Conservation (phyloP, 2,888 invertebrate genomes). For the Chymomyza caudatula region DNA sequence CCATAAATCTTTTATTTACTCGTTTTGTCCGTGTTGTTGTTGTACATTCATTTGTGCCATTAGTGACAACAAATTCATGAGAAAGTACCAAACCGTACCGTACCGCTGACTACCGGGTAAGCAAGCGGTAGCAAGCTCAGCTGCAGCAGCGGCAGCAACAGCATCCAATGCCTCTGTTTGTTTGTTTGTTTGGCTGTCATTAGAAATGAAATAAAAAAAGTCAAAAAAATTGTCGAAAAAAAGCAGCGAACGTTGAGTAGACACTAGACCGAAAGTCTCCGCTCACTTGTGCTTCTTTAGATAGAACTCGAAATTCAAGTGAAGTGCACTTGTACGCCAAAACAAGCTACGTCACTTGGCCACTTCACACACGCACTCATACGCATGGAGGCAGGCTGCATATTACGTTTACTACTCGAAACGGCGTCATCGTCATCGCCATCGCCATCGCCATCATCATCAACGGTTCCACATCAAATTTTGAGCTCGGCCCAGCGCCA, state of each 20-base stretch:
- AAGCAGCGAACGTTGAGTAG: constrained; percentile 30
- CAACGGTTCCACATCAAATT: constrained; percentile 30
- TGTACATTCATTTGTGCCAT: constrained; percentile 55
- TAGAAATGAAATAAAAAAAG: constrained; percentile 41
- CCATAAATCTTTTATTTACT: constrained; percentile 61
- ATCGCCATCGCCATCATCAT: constrained; percentile 14
- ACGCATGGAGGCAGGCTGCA: not conserved
- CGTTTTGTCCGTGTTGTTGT: constrained; percentile 30
- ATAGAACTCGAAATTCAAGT: constrained; percentile 70
- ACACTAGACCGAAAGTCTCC: constrained; percentile 70
- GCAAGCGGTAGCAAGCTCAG: constrained; percentile 19
- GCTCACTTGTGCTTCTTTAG: constrained; percentile 70
- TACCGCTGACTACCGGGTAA: no score
- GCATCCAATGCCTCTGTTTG: constrained; percentile 56
- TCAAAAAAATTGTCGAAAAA: not conserved
- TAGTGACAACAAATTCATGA: constrained; percentile 63
- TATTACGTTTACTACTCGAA: not conserved
- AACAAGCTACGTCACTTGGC: constrained; percentile 69
- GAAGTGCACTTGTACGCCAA: constrained; percentile 71
- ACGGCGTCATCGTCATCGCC: constrained; percentile 18
- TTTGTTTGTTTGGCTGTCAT: constrained; percentile 58
- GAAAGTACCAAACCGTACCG: constrained; percentile 53
- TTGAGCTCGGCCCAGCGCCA: constrained; percentile 32
- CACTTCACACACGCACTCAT: constrained; percentile 47
- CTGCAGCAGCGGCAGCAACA: no score